These are phyloP conservation scores for Tetrax tetrax DNA, from an alignment of 2,113 vertebrate species.

Conservation along the genomic window DNA sequence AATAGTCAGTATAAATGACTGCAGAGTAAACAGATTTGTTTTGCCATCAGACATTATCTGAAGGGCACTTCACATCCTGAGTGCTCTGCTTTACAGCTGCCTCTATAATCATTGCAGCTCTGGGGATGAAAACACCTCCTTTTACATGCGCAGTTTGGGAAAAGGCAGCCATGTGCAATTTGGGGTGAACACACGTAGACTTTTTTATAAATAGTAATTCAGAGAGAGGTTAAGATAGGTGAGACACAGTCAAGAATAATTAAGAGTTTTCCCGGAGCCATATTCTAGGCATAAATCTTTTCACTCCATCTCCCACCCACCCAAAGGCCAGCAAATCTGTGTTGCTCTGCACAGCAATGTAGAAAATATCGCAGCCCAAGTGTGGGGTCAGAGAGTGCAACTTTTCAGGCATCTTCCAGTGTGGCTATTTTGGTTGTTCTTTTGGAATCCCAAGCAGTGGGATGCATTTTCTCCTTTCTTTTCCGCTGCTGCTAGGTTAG, in stretches of 20 bases:
- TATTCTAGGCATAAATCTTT: neutral
- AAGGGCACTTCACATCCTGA: constrained; percentile 55
- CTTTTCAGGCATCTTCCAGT: neutral
- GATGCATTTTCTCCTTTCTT: neutral
- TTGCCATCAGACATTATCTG: constrained; percentile 57
- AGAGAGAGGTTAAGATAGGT: neutral
- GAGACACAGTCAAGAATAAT: neutral
- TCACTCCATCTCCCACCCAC: neutral
- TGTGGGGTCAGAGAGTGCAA: neutral
- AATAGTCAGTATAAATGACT: constrained; percentile 11
- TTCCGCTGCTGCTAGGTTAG: neutral
- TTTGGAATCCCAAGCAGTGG: neutral
- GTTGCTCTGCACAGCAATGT: accelerated
- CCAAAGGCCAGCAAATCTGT: neutral
- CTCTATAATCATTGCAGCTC: constrained; percentile 44
- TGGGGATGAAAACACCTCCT: neutral
- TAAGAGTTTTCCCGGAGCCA: neutral
- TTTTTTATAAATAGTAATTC: neutral
- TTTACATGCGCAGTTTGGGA: neutral
- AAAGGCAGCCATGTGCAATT: neutral
- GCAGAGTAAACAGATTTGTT: constrained; percentile 35
- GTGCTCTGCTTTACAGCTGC: constrained; percentile 31
- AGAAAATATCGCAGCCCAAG: neutral
- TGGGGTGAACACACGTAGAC: neutral
- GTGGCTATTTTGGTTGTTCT: neutral